Conservation (phyloP, 2,113 vertebrate genomes). For the Meriones unguiculatus region DNA sequence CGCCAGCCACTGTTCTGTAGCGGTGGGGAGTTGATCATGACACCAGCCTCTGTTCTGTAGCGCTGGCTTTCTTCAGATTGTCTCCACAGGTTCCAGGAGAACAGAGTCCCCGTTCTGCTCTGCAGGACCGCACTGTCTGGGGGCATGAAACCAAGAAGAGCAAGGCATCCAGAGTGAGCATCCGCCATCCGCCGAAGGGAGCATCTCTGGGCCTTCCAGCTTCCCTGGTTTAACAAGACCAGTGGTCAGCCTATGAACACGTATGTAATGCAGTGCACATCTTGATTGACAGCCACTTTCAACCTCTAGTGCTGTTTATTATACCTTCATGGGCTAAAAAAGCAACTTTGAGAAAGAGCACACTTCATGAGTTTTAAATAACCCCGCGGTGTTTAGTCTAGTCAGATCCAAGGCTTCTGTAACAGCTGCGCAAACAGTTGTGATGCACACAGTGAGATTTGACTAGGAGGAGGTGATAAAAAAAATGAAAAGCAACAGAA, state of each 20-base stretch:
- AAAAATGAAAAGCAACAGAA: not conserved
- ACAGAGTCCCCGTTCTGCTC: not conserved
- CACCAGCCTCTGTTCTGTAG: accelerated
- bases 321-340: not conserved
- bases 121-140: accelerated
- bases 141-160: accelerated
- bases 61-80: accelerated
- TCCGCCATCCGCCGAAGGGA: no score
- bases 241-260: not conserved
- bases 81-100: accelerated
- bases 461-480: constrained; percentile 58
- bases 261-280: not conserved
- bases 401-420: not conserved
- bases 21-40: accelerated
- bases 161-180: not conserved
- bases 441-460: constrained; percentile 59
- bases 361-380: not conserved
- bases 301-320: not conserved
- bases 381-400: not conserved
- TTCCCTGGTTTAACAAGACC: not conserved
- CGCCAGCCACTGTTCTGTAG: accelerated
- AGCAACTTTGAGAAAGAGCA: not conserved
- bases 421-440: constrained; percentile 62
- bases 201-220: not conserved
- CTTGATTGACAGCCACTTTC: not conserved